Evolutionary conservation across 2,113 vertebrate species (phyloP).

Genomic region (Mesembrinibis cayennensis): DNA sequence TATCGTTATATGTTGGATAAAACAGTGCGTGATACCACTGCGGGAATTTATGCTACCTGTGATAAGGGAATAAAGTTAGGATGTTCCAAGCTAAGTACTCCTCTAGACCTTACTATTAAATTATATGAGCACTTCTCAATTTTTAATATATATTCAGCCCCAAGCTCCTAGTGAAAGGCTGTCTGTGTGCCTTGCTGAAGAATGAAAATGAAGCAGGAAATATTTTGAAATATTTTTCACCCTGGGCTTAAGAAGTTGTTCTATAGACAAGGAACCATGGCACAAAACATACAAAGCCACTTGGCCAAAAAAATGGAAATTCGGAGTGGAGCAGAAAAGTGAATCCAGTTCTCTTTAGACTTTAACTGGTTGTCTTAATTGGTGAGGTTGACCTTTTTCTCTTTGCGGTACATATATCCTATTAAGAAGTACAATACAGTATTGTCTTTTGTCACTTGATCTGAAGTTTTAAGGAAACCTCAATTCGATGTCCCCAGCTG

Average conservation of each 20-base stretch:
- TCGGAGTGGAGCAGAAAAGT: neutral
- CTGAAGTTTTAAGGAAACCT: neutral
- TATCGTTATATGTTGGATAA: neutral
- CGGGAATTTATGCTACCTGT: neutral
- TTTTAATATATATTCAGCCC: conserved; percentile 21
- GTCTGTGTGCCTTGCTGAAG: neutral
- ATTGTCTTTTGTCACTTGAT: neutral
- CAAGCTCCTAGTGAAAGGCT: neutral
- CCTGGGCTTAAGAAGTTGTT: neutral
- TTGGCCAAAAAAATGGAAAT: neutral
- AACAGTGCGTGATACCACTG: neutral
- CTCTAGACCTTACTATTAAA: neutral
- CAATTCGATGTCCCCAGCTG: neutral
- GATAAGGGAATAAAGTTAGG: neutral
- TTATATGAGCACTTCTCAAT: neutral
- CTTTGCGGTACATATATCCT: neutral
- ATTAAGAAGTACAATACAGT: neutral
- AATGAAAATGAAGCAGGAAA: neutral
- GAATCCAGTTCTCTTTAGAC: neutral
- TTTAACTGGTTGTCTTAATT: neutral
- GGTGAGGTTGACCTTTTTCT: neutral
- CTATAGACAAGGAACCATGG: neutral
- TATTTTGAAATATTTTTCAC: neutral
- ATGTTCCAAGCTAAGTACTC: neutral
- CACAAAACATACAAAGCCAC: neutral